phyloP scores from a whole-genome alignment of 2,797 vertebrate genomes.

The Myripristis jacobus region DNA sequence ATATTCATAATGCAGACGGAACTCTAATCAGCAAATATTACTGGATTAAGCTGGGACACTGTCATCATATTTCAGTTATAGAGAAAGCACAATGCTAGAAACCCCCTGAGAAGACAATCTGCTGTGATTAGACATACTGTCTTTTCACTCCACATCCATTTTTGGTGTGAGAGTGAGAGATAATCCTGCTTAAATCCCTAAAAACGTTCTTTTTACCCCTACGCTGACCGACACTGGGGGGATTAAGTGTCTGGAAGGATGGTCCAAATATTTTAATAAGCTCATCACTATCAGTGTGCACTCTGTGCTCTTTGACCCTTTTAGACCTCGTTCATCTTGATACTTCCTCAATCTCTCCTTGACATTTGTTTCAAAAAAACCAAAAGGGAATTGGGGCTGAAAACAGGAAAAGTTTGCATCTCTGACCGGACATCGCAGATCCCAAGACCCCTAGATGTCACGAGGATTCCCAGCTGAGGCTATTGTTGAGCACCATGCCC shows the following conservation, averaged over 20 bases:
- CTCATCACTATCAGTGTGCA: constrained; percentile 32
- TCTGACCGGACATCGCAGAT: constrained; percentile 43
- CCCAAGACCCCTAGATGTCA: constrained; percentile 33
- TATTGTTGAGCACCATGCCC: constrained; percentile 25
- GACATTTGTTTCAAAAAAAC: constrained; percentile 42
- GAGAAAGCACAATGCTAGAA: neutral
- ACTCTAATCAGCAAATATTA: no score
- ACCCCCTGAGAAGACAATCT: neutral
- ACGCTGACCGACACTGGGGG: neutral
- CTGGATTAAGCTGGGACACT: neutral
- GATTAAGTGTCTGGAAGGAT: constrained; percentile 28
- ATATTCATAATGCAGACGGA: no score
- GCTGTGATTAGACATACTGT: neutral
- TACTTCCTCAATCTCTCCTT: constrained; percentile 3
- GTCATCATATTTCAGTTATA: neutral
- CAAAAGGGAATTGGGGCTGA: constrained; percentile 2
- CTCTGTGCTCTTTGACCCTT: constrained; percentile 21
- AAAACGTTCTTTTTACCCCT: constrained; percentile 17
- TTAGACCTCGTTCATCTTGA: constrained; percentile 29
- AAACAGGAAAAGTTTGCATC: constrained; percentile 58
- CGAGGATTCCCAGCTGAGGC: constrained; percentile 7
- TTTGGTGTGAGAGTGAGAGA: constrained; percentile 45
- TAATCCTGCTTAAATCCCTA: constrained; percentile 23
- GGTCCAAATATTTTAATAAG: constrained; percentile 45
- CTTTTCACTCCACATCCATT: constrained; percentile 38